A percentile compares a stretch with the other conserved stretches of the same genome.
These are phyloP conservation scores for Calcarius lapponicus DNA, from an alignment of 2,797 vertebrate genomes.

Conservation along the genomic window DNA sequence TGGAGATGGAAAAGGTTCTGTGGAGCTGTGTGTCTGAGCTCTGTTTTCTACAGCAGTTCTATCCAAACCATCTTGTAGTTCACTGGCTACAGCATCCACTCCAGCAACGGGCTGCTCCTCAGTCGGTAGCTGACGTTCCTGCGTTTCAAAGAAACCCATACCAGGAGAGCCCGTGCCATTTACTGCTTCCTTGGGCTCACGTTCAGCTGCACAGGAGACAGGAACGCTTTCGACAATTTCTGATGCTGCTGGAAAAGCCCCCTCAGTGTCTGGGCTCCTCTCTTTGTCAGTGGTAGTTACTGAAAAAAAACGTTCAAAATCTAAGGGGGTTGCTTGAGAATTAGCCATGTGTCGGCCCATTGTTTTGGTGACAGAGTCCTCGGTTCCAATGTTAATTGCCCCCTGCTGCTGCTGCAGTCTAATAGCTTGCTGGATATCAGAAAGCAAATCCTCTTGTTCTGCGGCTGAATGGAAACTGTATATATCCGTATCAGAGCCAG, in stretches of 20 bases:
- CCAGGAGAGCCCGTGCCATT: slow-evolving; percentile 42
- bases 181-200: not conserved
- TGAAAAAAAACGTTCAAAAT: slow-evolving; percentile 78
- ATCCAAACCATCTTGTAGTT: slow-evolving; percentile 64
- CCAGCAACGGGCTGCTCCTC: slow-evolving; percentile 57
- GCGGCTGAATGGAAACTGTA: slow-evolving; percentile 97
- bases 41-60: not conserved
- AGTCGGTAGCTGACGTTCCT: slow-evolving; percentile 74
- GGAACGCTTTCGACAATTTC: slow-evolving; percentile 33
- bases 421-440: slow-evolving; percentile 96
- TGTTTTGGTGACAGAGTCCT: slow-evolving; percentile 65
- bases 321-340: slow-evolving; percentile 71
- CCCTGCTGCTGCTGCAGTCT: slow-evolving; percentile 87
- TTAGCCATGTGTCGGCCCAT: slow-evolving; percentile 75
- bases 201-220: not conserved
- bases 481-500: slow-evolving; percentile 95
- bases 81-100: slow-evolving; percentile 53
- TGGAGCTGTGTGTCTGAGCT: not conserved
- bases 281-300: slow-evolving; percentile 75
- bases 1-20: not conserved
- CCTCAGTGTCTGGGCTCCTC: slow-evolving; percentile 51
- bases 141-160: slow-evolving; percentile 67
- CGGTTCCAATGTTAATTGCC: slow-evolving; percentile 61
- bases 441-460: slow-evolving; percentile 95
- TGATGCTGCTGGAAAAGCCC: not conserved